A percentile compares a stretch with the other conserved stretches of the same genome.
phyloP scores from a whole-genome alignment of 2,797 vertebrate genomes.

The Nasua narica region DNA sequence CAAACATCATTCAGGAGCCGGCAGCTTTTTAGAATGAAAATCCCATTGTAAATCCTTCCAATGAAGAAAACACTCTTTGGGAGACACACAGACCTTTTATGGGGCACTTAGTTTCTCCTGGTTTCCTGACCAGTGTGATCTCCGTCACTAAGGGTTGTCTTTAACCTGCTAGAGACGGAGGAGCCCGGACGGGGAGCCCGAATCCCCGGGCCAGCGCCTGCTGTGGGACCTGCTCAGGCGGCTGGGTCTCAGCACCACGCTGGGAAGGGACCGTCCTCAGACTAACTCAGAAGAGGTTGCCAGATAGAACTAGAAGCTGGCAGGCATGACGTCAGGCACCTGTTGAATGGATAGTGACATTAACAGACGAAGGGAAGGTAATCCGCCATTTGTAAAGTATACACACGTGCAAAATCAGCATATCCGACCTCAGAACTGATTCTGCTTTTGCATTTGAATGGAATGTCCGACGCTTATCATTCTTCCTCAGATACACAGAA shows the following conservation, averaged over 20 bases:
- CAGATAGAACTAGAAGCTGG: neutral
- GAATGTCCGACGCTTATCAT: rapidly evolving
- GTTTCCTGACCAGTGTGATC: neutral
- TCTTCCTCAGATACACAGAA: neutral
- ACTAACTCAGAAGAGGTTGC: neutral
- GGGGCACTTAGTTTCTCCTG: neutral
- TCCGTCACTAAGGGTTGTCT: neutral
- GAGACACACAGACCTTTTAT: neutral
- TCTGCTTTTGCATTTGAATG: neutral
- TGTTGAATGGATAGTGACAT: too few relatives aligned
- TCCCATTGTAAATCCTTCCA: neutral
- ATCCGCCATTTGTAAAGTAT: rapidly evolving
- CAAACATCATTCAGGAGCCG: neutral
- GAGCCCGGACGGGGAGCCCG: rapidly evolving
- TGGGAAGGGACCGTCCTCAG: neutral
- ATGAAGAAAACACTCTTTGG: neutral
- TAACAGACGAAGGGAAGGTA: neutral
- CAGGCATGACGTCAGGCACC: rapidly evolving
- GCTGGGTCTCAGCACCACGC: neutral
- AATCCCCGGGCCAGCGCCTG: rapidly evolving
- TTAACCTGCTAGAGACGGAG: neutral
- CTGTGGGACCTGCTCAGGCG: too few relatives aligned
- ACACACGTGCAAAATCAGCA: neutral
- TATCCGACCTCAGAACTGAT: rapidly evolving
- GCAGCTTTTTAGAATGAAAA: conserved; percentile 25